These are phyloP conservation scores for Stenolophus ochropezus DNA, from an alignment of 2,888 invertebrate genomes.

Conservation along the genomic window DNA sequence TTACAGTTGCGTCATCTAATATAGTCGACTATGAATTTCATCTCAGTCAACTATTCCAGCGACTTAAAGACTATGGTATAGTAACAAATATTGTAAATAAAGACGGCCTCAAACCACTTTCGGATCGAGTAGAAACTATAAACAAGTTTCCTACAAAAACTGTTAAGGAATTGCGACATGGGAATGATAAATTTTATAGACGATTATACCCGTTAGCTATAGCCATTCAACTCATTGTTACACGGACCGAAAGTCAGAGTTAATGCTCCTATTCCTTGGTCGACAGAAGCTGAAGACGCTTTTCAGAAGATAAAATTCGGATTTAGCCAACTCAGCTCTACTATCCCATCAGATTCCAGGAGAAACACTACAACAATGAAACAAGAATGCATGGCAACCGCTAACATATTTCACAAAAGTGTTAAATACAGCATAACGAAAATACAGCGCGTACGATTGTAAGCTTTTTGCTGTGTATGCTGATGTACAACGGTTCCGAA, in stretches of 20 bases:
- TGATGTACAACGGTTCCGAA: too few species aligned
- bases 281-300: constrained; percentile 61
- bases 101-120: constrained; percentile 61
- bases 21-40: too few species aligned
- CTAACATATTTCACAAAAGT: constrained; percentile 17
- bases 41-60: too few species aligned
- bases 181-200: constrained; percentile 61
- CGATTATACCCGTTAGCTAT: constrained; percentile 54
- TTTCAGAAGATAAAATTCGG: constrained; percentile 66
- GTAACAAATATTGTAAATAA: constrained; percentile 61
- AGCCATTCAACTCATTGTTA: constrained; percentile 36
- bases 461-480: constrained; percentile 57
- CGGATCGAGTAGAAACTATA: constrained; percentile 62
- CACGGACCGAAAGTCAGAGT: neutral
- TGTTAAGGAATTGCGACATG: constrained; percentile 57
- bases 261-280: constrained; percentile 62
- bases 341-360: constrained; percentile 62
- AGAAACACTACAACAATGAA: constrained; percentile 4
- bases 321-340: constrained; percentile 65
- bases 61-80: constrained; percentile 61
- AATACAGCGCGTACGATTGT: constrained; percentile 60
- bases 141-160: constrained; percentile 55
- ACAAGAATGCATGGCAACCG: neutral
- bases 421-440: neutral
- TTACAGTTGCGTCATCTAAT: too few species aligned